Base-by-base conservation (phyloP, 2,888 invertebrate genomes). In the Geotrupes spiniger region DNA sequence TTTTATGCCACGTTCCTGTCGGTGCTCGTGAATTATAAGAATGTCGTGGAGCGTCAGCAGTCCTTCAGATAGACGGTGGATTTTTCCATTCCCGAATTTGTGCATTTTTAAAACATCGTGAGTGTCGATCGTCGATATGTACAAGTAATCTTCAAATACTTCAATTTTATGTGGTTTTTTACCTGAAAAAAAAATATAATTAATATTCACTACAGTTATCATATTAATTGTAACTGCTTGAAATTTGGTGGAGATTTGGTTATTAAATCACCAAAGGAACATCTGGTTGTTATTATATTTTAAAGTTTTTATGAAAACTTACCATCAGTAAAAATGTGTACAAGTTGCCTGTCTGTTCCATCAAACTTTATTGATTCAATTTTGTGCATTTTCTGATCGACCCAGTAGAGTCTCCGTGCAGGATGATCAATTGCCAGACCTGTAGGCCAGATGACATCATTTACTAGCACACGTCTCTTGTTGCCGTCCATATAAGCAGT, bases 321-420 rank as follows among this genome's bases (percentile, higher is more conserved):
- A 77, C 78, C 76, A 56, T 75, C 73, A 29, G 73, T 69, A 57
- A 85, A 84, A 31, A 74, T 72, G 42, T 76, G 74, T 1, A 85
- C 78, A 2, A 81, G 66, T 48, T 78, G 77, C 29, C 88, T 76
- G 60, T 83, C 84, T 42, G 76, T 75, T 51, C 91, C 91, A 67
- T 87, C 84, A 12, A 86, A 71, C 10, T 77, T 74, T 41, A 83
- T 78, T 31, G 83, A 83, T 71, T 89, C 87, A 47, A 92, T 78
- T 12, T 82, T 80, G 58, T 80, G 80, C 57, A 82, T 80, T 70
- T 89, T 89, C n/a, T 83, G 81, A 74, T 93, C 93, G 8, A 87
- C 82, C 87, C 89, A 90, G 76, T 92, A 92, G 2, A 93, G 70
- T 4, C 92, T 76, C n/a, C 76, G 74, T 0, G 85, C 84, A 0